These are phyloP conservation scores for Jaculus jaculus DNA, from an alignment of 2,113 vertebrate species.

Conservation along the genomic window DNA sequence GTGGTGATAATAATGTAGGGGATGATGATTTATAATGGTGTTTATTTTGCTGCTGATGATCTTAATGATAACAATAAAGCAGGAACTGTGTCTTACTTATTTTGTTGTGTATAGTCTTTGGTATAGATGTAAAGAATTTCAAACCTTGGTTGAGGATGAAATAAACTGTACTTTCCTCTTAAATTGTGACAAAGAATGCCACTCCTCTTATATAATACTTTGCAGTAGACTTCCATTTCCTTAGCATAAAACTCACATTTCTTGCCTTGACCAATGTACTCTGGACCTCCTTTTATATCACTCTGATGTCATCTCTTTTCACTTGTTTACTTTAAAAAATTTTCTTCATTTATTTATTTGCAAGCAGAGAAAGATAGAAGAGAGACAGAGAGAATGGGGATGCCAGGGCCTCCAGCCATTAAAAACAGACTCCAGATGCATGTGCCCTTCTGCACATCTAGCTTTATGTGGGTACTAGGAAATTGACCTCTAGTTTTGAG, in stretches of 20 bases:
- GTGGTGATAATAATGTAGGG: neutral
- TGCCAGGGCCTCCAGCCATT: too few relatives aligned
- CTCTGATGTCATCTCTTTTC: neutral
- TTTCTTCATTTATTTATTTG: too few relatives aligned
- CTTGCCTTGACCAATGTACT: neutral
- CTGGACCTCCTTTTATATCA: neutral
- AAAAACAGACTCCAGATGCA: too few relatives aligned
- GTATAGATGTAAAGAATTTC: neutral
- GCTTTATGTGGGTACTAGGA: too few relatives aligned
- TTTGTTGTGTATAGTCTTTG: constrained; percentile 7
- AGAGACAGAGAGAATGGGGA: too few relatives aligned
- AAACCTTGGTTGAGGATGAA: neutral
- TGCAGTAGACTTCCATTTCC: neutral
- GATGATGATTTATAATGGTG: neutral
- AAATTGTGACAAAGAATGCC: neutral
- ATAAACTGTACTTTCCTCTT: neutral
- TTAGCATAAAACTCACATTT: neutral
- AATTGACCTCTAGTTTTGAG: too few relatives aligned
- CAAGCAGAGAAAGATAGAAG: too few relatives aligned
- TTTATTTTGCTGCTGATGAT: neutral
- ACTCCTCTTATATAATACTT: neutral
- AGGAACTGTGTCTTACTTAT: neutral
- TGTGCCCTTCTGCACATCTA: too few relatives aligned
- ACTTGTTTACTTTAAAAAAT: neutral
- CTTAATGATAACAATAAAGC: neutral